A percentile compares a stretch with the other conserved stretches of the same genome.
phyloP scores from a whole-genome alignment of 2,113 vertebrate genomes.

The Rhynchomys soricoides region DNA sequence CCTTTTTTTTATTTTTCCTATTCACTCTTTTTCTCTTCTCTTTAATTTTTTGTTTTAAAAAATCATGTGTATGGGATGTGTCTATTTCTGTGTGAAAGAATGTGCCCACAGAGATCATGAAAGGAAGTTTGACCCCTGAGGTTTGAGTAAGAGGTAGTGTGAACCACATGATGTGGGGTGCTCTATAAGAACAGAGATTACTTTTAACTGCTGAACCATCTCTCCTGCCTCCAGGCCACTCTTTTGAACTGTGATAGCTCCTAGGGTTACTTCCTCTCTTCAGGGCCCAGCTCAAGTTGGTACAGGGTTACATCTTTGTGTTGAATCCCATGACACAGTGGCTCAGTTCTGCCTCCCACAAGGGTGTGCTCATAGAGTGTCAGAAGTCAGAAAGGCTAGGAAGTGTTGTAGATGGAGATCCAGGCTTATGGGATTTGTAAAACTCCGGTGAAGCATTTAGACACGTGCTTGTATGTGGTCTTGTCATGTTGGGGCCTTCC shows the following conservation, averaged over 20 bases:
- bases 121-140: too few species aligned
- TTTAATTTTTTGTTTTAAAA: background rate
- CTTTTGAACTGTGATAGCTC: background rate
- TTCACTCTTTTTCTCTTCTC: background rate
- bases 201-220: background rate
- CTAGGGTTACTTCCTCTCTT: background rate
- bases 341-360: background rate
- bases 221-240: background rate
- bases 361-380: background rate
- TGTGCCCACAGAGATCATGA: background rate
- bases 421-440: rapidly evolving
- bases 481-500: background rate
- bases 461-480: background rate
- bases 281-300: background rate
- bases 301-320: background rate
- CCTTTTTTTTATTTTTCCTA: background rate
- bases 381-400: background rate
- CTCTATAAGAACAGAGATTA: background rate
- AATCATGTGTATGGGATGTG: background rate
- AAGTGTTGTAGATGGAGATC: rapidly evolving
- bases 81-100: background rate
- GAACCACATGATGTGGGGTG: background rate
- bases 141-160: background rate
- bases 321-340: background rate
- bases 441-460: background rate